phyloP scores from a whole-genome alignment of 2,797 vertebrate genomes.

The Australoheros facetus region DNA sequence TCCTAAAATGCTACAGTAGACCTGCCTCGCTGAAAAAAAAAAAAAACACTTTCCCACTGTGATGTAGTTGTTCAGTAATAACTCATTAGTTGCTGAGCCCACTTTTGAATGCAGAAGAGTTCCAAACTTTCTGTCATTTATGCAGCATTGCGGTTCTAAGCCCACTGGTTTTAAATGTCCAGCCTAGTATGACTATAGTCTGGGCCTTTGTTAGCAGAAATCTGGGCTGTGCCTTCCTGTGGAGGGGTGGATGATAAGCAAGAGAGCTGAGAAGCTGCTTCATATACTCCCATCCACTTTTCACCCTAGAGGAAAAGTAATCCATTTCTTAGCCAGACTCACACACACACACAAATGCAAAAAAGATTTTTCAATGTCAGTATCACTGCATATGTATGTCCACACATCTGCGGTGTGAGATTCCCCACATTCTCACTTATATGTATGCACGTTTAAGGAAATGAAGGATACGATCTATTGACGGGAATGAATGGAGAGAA shows the following conservation, averaged over 20 bases:
- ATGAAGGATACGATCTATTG: slow-evolving; percentile 51
- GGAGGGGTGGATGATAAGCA: slow-evolving; percentile 32
- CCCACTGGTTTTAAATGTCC: slow-evolving; percentile 19
- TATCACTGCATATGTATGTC: slow-evolving; percentile 13
- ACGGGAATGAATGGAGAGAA: slow-evolving; percentile 32
- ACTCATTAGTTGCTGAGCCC: neutral
- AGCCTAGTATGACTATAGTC: slow-evolving; percentile 8
- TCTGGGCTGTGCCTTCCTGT: slow-evolving; percentile 27
- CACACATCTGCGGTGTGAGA: neutral
- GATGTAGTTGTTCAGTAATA: neutral
- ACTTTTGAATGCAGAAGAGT: neutral
- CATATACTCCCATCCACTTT: slow-evolving; percentile 10
- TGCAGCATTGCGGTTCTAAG: slow-evolving; percentile 14
- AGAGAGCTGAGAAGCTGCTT: slow-evolving; percentile 29
- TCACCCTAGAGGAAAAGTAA: slow-evolving; percentile 41
- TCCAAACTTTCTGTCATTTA: slow-evolving; percentile 6
- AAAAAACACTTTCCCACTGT: neutral
- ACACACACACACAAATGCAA: neutral
- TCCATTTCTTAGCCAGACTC: slow-evolving; percentile 36
- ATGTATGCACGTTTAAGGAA: slow-evolving; percentile 47
- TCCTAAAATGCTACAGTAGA: neutral
- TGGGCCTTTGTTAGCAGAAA: slow-evolving; percentile 21
- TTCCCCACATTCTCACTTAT: neutral
- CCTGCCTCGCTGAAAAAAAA: neutral
- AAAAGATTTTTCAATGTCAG: slow-evolving; percentile 26